Evolutionary conservation across 1,140 invertebrate genomes (phyloP), one percentile per base, ranked within the genome.

Genomic region (Drosophila nebulosa): DNA sequence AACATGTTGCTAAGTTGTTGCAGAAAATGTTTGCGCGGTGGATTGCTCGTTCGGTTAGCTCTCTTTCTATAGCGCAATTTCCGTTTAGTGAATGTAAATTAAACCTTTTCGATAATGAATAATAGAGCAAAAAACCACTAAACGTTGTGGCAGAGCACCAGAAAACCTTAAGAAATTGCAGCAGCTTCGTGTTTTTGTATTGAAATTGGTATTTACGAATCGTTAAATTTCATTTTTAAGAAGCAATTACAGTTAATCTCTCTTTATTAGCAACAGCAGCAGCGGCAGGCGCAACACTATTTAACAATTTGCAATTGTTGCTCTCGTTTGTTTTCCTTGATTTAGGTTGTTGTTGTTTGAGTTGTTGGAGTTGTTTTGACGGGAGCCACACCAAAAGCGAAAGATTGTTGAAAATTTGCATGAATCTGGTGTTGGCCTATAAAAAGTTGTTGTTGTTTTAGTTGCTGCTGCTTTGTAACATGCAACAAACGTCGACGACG

Each of bases 331-430:
- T 64, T 73, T 53, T 53, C 39, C 35, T 53, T 50, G 26, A 32
- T 21, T 56, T 35, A 16, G 22, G 42, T 32, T 46, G 36, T 7
- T 21, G 51, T 30, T 42, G 32, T 30, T 27, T 51, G 26, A 9
- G 56, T 57, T 56, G 12, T 53, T 26, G 51, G 26, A 12, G 57
- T 58, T 57, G n/a, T 46, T 36, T 52, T 39, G 36, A 52, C 50
- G 36, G 42, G 27, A 59, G 64, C 74, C 60, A 69, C 76, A 53
- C 74, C 74, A 77, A 72, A 46, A 65, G 42, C 58, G 42, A 62
- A 78, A 64, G 76, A 71, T 74, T 71, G 64, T 63, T 27, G 69
- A 64, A 72, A 81, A 75, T 86, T 83, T 86, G 81, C 81, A 81
- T 85, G 75, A 62, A 27, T 46, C 39, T 46, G 39, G 39, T 46